Percentiles rank a stretch among this genome's conserved stretches.
Evolutionary conservation across 64 coral and sea anemone genomes (phyloP).

Genomic region (Montipora foliosa): DNA sequence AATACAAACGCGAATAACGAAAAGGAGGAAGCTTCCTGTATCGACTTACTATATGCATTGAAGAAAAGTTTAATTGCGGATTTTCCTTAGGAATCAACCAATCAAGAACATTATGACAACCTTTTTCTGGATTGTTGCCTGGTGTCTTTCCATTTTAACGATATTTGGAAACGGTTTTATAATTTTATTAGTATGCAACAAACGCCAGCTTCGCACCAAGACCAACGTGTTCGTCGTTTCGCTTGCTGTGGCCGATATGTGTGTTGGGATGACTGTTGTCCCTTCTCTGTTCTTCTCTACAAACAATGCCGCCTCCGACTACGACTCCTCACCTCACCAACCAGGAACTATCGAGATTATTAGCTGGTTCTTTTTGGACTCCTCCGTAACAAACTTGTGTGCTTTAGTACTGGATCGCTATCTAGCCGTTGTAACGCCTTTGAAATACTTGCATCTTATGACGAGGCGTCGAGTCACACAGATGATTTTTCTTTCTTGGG

Average conservation of each 20-base stretch:
- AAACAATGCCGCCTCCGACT: background rate
- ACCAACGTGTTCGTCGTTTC: background rate
- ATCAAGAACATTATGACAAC: background rate
- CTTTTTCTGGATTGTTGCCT: background rate
- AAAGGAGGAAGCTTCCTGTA: no score
- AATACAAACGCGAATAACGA: no score
- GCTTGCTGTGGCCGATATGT: background rate
- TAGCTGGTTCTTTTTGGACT: background rate
- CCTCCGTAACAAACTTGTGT: conserved; percentile 38
- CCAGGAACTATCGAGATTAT: background rate
- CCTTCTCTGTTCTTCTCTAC: background rate
- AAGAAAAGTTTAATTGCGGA: no score
- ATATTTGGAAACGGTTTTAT: background rate
- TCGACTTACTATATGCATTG: no score
- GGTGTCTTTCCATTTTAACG: background rate
- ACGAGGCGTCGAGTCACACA: background rate
- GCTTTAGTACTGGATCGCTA: conserved; percentile 30
- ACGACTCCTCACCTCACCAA: background rate
- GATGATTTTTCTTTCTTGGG: background rate
- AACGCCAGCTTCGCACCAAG: background rate
- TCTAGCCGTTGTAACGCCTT: conserved; percentile 30
- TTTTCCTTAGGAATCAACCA: no score
- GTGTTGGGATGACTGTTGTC: background rate
- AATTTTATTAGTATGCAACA: background rate
- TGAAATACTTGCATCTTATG: conserved; percentile 32